phyloP scores from a whole-genome alignment of 1,140 invertebrate genomes.

The Brachionus manjavacas region DNA sequence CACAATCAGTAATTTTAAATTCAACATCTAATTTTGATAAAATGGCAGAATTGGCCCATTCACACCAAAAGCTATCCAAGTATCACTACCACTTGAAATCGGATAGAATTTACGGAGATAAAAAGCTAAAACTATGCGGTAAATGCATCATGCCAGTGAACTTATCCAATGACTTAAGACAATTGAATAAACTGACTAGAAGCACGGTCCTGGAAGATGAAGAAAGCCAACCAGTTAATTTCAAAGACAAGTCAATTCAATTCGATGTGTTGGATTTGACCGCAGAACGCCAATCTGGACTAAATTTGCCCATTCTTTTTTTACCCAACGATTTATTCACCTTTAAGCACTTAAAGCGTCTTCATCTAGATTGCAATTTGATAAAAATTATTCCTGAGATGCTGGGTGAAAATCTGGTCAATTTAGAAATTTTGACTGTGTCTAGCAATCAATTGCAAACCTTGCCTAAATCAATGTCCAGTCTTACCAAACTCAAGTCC shows the following conservation, averaged over 20 bases:
- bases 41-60: neutral
- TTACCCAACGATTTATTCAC: constrained; percentile 51
- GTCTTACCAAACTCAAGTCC: constrained; percentile 51
- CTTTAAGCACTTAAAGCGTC: constrained; percentile 51
- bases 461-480: constrained; percentile 50
- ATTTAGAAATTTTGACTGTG: constrained; percentile 53
- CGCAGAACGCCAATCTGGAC: constrained; percentile 54
- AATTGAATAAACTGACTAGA: neutral
- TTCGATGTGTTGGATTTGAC: constrained; percentile 57
- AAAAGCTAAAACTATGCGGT: constrained; percentile 32
- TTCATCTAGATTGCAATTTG: constrained; percentile 57
- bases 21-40: constrained; percentile 11
- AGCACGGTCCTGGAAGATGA: neutral
- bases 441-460: constrained; percentile 53
- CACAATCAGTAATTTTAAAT: neutral
- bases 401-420: constrained; percentile 48
- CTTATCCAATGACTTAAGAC: constrained; percentile 31
- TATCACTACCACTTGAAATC: constrained; percentile 33
- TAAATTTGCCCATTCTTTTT: constrained; percentile 50
- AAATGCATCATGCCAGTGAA: constrained; percentile 20
- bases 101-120: constrained; percentile 30
- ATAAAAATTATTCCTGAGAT: constrained; percentile 51
- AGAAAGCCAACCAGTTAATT: neutral
- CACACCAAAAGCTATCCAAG: neutral
- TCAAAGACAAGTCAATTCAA: constrained; percentile 46